phyloP scores from a whole-genome alignment of 2,888 invertebrate species.

The Diarsia dahlii region DNA sequence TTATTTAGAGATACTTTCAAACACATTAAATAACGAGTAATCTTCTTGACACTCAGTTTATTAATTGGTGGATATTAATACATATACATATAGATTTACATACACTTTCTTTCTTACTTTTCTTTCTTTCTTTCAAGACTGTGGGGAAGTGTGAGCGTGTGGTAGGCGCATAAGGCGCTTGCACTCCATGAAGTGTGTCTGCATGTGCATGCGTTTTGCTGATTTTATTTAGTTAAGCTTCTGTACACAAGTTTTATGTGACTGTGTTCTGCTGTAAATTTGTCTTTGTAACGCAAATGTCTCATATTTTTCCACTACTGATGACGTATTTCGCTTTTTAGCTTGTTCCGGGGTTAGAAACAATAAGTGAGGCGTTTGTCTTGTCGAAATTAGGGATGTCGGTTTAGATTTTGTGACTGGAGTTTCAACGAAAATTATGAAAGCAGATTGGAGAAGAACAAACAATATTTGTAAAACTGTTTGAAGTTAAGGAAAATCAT shows the following conservation, averaged over 20 bases:
- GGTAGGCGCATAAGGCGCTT: too few species aligned
- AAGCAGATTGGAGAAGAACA: background rate
- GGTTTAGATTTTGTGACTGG: background rate
- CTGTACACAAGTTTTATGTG: background rate
- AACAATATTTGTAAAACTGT: background rate
- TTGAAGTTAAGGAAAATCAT: background rate
- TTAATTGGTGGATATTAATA: too few species aligned
- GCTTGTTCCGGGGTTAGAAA: conserved; percentile 25
- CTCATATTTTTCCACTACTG: conserved; percentile 63
- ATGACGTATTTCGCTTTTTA: conserved; percentile 56
- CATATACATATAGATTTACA: too few species aligned
- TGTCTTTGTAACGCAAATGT: conserved; percentile 59
- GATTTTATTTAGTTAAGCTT: background rate
- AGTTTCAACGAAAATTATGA: background rate
- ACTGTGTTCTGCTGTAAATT: conserved; percentile 49
- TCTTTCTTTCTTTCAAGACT: too few species aligned
- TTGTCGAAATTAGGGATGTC: conserved; percentile 10
- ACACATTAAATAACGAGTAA: too few species aligned
- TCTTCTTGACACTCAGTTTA: too few species aligned
- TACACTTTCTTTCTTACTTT: too few species aligned
- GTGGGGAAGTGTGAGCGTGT: too few species aligned
- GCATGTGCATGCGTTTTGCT: background rate
- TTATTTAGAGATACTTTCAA: too few species aligned
- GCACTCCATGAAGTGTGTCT: background rate
- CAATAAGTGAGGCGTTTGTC: conserved; percentile 31